phyloP scores from a whole-genome alignment of 2,113 vertebrate species.

The Apteryx mantelli region DNA sequence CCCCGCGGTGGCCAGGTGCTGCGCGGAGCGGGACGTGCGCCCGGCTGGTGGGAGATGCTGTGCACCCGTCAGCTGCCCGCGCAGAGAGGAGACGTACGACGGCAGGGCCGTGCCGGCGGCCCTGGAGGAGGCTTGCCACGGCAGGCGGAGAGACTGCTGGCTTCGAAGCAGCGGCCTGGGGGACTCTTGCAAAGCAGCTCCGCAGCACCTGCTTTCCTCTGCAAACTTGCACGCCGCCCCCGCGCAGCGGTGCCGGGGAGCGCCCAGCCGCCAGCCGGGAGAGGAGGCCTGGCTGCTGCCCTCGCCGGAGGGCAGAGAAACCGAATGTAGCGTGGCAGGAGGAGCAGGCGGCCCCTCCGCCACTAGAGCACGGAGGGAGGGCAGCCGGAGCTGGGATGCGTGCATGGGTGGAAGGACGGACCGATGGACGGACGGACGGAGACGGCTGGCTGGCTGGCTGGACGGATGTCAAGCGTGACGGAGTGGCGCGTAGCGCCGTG shows the following conservation, averaged over 20 bases:
- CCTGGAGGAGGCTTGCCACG: not conserved
- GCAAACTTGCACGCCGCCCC: not conserved
- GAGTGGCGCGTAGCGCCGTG: not conserved
- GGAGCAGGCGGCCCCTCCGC: not conserved
- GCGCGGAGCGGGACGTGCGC: too few species aligned
- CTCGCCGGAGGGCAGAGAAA: not conserved
- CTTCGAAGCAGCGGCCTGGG: not conserved
- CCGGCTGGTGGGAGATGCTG: not conserved
- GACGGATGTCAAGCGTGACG: not conserved
- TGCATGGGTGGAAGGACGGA: not conserved
- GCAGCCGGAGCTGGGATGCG: not conserved
- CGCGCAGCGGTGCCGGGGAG: not conserved
- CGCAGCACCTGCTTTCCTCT: not conserved
- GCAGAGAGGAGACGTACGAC: not conserved
- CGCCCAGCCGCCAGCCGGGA: not conserved
- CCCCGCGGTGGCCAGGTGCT: too few species aligned
- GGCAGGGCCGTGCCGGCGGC: not conserved
- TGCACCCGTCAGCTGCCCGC: not conserved
- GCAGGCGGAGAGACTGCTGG: slow-evolving; percentile 18
- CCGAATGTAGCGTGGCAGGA: not conserved
- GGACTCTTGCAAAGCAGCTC: slow-evolving; percentile 6
- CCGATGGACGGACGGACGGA: not conserved
- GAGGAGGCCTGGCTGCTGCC: slow-evolving; percentile 40
- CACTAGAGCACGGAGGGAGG: not conserved
- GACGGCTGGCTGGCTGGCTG: not conserved